phyloP scores from a whole-genome alignment of 1,140 invertebrate genomes.

The Heliconius hermathena region DNA sequence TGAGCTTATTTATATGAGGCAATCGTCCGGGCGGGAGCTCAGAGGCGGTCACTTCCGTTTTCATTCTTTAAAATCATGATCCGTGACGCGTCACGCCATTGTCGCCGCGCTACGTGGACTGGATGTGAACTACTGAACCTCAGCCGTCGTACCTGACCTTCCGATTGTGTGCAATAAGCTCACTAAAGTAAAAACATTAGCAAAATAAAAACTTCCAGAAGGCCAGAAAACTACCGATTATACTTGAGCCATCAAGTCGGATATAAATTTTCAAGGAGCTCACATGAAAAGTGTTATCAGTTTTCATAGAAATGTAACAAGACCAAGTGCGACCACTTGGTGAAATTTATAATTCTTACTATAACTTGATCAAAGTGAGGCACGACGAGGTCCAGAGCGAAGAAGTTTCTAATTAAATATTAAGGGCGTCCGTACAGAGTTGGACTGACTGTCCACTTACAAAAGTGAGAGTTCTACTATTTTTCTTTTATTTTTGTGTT shows the following conservation, averaged over 20 bases:
- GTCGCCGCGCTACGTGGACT: conserved; percentile 41
- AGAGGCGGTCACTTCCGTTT: conserved; percentile 56
- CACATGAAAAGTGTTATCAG: conserved; percentile 16
- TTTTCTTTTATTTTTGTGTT: background rate
- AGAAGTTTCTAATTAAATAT: conserved; percentile 72
- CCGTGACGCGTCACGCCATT: conserved; percentile 66
- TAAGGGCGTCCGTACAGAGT: conserved; percentile 55
- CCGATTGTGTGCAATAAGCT: background rate
- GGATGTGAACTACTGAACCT: conserved; percentile 11
- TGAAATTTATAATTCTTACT: conserved; percentile 57
- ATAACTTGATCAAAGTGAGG: conserved; percentile 52
- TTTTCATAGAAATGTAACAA: conserved; percentile 34
- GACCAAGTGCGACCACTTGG: conserved; percentile 42
- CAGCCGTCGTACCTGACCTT: background rate
- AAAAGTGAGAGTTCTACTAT: background rate
- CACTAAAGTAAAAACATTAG: too few species aligned
- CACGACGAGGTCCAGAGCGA: conserved; percentile 44
- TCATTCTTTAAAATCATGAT: conserved; percentile 62
- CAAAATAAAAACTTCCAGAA: background rate
- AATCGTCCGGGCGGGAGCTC: conserved; percentile 31
- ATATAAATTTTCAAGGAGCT: conserved; percentile 14
- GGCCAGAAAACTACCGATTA: background rate
- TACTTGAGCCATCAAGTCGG: background rate
- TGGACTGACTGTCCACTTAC: conserved; percentile 32
- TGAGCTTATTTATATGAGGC: conserved; percentile 49